Conservation (phyloP, 2,113 vertebrate species). For the Eudyptes chrysolophus region DNA sequence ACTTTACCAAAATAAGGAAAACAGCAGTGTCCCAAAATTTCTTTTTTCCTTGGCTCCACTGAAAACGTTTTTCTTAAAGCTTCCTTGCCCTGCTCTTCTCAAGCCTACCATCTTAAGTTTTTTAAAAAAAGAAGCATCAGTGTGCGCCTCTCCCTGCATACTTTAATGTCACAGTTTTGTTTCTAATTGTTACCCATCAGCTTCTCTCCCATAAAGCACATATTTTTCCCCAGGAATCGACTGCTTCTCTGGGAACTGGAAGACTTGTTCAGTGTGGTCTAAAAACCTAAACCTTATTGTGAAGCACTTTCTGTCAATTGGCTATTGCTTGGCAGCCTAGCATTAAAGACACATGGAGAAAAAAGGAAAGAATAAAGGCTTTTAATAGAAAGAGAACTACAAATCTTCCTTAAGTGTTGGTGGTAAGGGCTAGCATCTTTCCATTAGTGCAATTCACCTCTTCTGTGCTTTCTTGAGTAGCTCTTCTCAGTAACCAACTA, state of each 20-base stretch:
- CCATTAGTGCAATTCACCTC: neutral
- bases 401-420: neutral
- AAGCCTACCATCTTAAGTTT: neutral
- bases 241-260: neutral
- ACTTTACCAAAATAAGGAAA: neutral
- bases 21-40: neutral
- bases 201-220: neutral
- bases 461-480: neutral
- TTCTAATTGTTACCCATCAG: neutral
- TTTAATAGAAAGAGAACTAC: neutral
- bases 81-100: neutral
- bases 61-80: neutral
- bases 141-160: neutral
- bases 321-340: neutral
- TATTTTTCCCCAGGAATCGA: neutral
- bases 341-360: neutral
- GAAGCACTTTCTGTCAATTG: neutral
- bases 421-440: neutral
- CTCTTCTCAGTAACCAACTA: neutral
- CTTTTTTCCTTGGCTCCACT: neutral
- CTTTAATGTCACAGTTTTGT: neutral
- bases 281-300: neutral
- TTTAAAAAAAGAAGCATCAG: neutral
- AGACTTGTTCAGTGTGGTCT: neutral
- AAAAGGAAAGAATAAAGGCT: neutral